A percentile compares a stretch with the other conserved stretches of the same genome.
Conservation (phyloP, 2,888 invertebrate genomes). For the Odontothrips loti region DNA sequence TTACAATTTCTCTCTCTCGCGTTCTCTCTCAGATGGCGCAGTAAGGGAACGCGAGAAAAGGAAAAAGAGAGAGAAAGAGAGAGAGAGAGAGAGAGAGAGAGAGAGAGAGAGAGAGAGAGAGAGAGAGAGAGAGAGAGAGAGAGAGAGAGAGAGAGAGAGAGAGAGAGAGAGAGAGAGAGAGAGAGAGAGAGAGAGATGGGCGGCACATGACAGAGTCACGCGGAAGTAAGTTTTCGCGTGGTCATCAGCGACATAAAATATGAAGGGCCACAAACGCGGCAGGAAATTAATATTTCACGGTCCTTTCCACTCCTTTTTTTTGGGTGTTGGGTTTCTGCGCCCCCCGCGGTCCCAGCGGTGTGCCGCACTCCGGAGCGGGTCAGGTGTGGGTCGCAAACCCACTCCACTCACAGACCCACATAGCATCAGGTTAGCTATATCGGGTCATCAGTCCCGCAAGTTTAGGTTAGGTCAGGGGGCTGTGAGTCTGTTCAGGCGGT, state of each 20-base stretch:
- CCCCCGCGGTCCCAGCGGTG: neutral
- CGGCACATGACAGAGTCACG: neutral
- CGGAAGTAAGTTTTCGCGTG: neutral
- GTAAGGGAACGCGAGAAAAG: neutral
- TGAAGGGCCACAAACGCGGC: neutral
- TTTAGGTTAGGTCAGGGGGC: no score
- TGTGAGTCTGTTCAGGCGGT: no score
- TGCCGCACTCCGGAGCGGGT: neutral
- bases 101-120: neutral
- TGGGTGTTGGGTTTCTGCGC: neutral
- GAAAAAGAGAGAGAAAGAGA: neutral
- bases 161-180: neutral
- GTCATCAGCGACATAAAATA: conserved; percentile 4
- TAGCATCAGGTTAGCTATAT: no score
- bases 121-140: no score
- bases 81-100: neutral
- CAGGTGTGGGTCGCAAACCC: no score
- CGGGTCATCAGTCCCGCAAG: no score
- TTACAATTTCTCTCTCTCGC: neutral
- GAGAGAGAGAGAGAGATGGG: neutral
- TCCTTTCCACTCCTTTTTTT: neutral
- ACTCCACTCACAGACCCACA: no score
- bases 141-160: neutral
- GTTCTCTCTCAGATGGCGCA: neutral
- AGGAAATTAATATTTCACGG: neutral